These are phyloP conservation scores for Eilema caniola DNA, from an alignment of 2,888 invertebrate genomes.

Conservation along the genomic window DNA sequence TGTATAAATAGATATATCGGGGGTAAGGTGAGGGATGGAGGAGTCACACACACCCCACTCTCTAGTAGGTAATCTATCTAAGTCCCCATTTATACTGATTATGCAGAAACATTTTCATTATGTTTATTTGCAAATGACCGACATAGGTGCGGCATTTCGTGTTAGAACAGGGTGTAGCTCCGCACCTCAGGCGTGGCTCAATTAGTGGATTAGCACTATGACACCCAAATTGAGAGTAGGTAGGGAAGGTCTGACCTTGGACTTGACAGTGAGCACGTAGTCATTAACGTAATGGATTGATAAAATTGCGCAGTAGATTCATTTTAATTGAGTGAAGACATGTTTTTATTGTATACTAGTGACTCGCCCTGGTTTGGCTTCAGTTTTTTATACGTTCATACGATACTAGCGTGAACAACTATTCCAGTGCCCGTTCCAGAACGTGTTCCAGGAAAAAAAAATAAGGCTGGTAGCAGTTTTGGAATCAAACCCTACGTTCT, in stretches of 20 bases:
- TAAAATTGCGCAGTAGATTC: neutral
- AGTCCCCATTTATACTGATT: neutral
- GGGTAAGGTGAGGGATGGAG: too few species aligned
- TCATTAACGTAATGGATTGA: slow-evolving; percentile 7
- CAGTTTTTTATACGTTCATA: neutral
- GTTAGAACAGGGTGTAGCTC: slow-evolving; percentile 31
- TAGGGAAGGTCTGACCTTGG: slow-evolving; percentile 19
- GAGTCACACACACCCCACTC: neutral
- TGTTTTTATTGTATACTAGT: neutral
- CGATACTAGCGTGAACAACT: too few species aligned
- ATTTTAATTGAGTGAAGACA: neutral
- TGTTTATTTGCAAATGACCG: slow-evolving; percentile 11
- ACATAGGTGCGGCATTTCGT: slow-evolving; percentile 41
- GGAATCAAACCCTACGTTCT: too few species aligned
- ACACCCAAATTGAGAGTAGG: slow-evolving; percentile 14
- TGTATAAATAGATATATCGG: neutral
- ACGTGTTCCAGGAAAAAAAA: too few species aligned
- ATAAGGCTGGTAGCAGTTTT: too few species aligned
- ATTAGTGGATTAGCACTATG: slow-evolving; percentile 30
- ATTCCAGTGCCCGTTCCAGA: too few species aligned
- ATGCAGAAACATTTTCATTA: slow-evolving; percentile 20
- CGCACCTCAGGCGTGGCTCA: slow-evolving; percentile 32
- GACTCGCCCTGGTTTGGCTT: neutral
- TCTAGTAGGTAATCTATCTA: neutral
- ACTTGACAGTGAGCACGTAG: slow-evolving; percentile 16